Base-by-base conservation (phyloP, 2,888 invertebrate species). In the Hydraecia micacea region DNA sequence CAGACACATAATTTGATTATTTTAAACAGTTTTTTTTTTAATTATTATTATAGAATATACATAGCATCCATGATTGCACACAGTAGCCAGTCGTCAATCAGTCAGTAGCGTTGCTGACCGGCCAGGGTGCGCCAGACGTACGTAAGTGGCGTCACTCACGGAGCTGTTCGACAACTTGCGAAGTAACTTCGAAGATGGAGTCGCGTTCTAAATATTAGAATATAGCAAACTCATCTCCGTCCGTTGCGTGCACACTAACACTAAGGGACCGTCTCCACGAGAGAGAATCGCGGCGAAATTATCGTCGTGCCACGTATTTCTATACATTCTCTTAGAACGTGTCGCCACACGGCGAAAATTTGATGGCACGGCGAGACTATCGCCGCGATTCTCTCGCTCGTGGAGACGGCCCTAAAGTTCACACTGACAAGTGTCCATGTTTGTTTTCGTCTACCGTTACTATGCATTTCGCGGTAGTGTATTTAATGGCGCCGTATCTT, bases 161-260 rank as follows among this genome's bases (percentile, higher is more conserved):
- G 15, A 4, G 25, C 28, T 25, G 7, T 62, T 15, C 18, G 62
- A 60, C 25, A 75, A n/a, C 11, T 32, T n/a, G n/a, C n/a, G 52
- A 5, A 8, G 21, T 70, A 79, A 55, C 15, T 32, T 25, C 36
- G 36, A 21, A 55, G 52, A 69, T n/a, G 21, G 25, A 32, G 15
- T 18, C 7, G 73, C 80, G 78, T 73, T 72, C 55, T 73, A 80
- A 73, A 78, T 8, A 70, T 79, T 77, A 77, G 76, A 77, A 77
- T 77, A 77, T 77, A 63, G 65, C 46, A 0, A 0, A 76, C 77
- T 32, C 32, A 9, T 11, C 8, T 11, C 7, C 25, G 39, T 65
- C 55, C n/a, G 7, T 55, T n/a, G 55, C 11, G 1, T 25, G 28
- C 28, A 42, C 49, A n/a, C 15, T 65, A 65, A 15, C 25, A 36